Conservation (phyloP, 35 echinoderm and acorn worm genomes). For the Heliocidaris tuberculata region DNA sequence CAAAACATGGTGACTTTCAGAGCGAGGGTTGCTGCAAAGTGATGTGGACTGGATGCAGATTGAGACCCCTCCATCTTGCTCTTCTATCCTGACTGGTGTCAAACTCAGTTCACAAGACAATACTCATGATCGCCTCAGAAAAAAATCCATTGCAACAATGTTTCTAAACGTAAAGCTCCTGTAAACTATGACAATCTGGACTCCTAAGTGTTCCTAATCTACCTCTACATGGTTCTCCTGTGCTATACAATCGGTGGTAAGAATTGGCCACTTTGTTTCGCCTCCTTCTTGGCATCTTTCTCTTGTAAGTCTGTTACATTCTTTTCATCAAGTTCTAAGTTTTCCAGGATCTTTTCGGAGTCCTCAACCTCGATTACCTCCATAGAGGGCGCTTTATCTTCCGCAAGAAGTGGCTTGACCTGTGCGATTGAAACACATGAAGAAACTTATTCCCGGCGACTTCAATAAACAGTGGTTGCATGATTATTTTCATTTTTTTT, state of each 20-base stretch:
- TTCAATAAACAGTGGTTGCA: not conserved
- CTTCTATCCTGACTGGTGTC: not conserved
- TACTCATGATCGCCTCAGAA: not conserved
- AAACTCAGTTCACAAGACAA: not conserved
- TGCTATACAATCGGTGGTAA: slow-evolving; percentile 58
- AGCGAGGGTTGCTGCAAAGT: not conserved
- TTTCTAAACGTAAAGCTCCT: not conserved
- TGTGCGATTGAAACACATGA: not conserved
- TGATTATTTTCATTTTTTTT: not conserved
- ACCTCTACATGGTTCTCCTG: not conserved
- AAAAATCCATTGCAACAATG: not conserved
- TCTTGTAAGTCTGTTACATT: not conserved
- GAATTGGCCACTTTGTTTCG: slow-evolving; percentile 46
- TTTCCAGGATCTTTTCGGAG: slow-evolving; percentile 27
- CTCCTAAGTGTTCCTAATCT: not conserved
- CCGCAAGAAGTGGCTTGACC: slow-evolving; percentile 54
- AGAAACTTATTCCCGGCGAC: not conserved
- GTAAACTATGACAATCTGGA: not conserved
- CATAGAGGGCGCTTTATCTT: slow-evolving; percentile 56
- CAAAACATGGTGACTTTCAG: not conserved
- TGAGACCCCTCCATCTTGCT: not conserved
- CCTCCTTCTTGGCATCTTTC: not conserved
- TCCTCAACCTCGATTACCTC: slow-evolving; percentile 44
- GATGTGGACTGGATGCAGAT: not conserved
- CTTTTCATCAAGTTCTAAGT: slow-evolving; percentile 34